Conservation (phyloP, 2,888 invertebrate species). For the Gerris lacustris region DNA sequence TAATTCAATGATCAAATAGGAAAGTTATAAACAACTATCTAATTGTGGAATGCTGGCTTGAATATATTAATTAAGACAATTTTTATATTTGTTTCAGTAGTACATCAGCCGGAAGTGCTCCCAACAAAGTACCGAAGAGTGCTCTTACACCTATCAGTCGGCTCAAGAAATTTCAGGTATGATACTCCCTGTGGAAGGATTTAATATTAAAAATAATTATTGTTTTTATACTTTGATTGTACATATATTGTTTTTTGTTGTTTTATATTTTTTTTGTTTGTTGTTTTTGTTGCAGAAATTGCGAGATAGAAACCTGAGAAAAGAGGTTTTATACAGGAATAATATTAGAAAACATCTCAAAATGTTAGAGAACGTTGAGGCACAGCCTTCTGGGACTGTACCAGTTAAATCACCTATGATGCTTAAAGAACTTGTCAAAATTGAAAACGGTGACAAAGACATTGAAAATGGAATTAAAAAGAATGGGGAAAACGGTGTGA, state of each 20-base stretch:
- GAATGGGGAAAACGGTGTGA: neutral
- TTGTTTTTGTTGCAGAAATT: constrained; percentile 8
- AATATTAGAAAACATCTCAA: neutral
- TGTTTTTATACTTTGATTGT: too few species aligned
- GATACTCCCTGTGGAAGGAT: neutral
- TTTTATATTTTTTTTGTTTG: too few species aligned
- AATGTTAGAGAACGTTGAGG: neutral
- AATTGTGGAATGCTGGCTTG: too few species aligned
- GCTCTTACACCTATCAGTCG: constrained; percentile 4
- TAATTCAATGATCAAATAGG: too few species aligned
- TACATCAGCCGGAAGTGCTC: neutral
- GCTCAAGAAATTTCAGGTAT: neutral
- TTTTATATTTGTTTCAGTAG: neutral
- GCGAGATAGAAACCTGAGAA: constrained; percentile 9
- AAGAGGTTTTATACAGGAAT: constrained; percentile 1
- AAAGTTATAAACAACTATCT: too few species aligned
- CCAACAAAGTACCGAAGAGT: neutral
- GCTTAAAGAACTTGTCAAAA: neutral
- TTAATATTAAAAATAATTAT: too few species aligned
- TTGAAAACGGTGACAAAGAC: neutral
- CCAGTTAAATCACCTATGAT: neutral
- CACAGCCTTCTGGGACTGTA: neutral
- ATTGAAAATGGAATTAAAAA: neutral
- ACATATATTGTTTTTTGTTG: too few species aligned
- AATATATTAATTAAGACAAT: too few species aligned